Evolutionary conservation across 2,888 invertebrate species (phyloP).

Genomic region (Acronicta leporina): DNA sequence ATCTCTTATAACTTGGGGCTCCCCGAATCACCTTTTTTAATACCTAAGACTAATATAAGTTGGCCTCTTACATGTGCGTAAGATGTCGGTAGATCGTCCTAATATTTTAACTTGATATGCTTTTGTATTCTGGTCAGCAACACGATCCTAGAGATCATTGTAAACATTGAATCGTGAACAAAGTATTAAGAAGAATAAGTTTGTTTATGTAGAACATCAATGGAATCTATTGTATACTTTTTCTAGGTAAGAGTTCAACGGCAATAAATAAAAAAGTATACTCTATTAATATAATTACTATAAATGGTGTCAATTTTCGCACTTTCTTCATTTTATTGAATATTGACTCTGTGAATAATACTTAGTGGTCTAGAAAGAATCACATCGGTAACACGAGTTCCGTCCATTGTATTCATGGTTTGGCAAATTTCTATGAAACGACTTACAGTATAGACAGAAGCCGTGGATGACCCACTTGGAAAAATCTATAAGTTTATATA

Average conservation of each 20-base stretch:
- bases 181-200: conserved; percentile 4
- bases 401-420: conserved; percentile 33
- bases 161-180: conserved; percentile 23
- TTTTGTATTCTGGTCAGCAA: conserved; percentile 13
- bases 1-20: conserved; percentile 8
- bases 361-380: conserved; percentile 2
- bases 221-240: conserved; percentile 1
- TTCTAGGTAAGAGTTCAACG: conserved; percentile 33
- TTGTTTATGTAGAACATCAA: background rate
- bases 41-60: conserved; percentile 39
- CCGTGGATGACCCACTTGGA: too few species aligned
- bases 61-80: conserved; percentile 37
- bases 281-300: background rate
- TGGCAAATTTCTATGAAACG: conserved; percentile 10
- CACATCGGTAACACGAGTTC: conserved; percentile 8
- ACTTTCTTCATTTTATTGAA: background rate
- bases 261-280: background rate
- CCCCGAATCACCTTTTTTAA: conserved; percentile 26
- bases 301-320: background rate
- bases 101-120: conserved; percentile 16
- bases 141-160: conserved; percentile 26
- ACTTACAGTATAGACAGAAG: too few species aligned
- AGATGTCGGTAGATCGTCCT: conserved; percentile 19
- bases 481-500: too few species aligned
- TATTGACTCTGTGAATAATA: conserved; percentile 2